Conservation (phyloP, 1,140 invertebrate species). For the Nasonia longicornis region DNA sequence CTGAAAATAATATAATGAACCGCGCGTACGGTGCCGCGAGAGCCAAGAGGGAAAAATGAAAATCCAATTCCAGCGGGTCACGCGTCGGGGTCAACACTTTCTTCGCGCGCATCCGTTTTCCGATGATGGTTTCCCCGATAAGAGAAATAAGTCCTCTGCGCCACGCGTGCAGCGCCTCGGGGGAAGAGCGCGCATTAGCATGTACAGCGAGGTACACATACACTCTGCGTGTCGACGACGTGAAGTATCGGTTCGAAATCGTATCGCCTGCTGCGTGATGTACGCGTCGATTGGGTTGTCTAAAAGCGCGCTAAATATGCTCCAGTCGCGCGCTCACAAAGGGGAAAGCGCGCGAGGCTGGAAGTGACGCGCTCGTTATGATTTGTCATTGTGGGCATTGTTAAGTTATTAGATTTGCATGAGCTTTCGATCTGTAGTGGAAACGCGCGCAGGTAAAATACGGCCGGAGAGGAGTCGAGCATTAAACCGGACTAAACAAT, state of each 20-base stretch:
- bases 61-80: constrained; percentile 39
- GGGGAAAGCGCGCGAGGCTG: not conserved
- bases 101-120: constrained; percentile 21
- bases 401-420: no score
- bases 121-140: constrained; percentile 2
- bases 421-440: no score
- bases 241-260: not conserved
- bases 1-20: constrained; percentile 29
- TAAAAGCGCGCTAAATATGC: not conserved
- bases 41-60: constrained; percentile 23
- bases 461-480: not conserved
- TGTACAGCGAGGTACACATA: no score
- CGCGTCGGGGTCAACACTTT: constrained; percentile 32
- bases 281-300: not conserved
- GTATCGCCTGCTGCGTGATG: not conserved
- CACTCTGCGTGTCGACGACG: no score
- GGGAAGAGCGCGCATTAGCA: not conserved
- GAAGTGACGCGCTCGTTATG: not conserved
- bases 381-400: not conserved
- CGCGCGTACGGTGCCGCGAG: not conserved
- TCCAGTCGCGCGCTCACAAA: not conserved
- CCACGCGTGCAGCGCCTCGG: not conserved
- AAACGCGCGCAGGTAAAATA: not conserved
- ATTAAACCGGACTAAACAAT: not conserved
- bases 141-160: constrained; percentile 10